These are phyloP conservation scores for Sturmia bella DNA, from an alignment of 2,888 invertebrate species.

Conservation along the genomic window DNA sequence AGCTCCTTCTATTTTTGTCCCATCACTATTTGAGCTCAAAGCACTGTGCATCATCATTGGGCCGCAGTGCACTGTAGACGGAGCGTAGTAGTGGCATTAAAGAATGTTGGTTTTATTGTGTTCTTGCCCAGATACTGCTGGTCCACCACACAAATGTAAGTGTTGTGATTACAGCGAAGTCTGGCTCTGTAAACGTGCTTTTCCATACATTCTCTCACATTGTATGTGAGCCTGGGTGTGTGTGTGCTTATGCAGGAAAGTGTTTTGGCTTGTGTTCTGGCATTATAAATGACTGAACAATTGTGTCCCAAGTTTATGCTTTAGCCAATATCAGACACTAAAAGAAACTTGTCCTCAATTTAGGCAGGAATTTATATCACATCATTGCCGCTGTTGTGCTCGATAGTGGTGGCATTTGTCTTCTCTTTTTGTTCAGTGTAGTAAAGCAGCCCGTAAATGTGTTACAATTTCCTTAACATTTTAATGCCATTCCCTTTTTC, in stretches of 20 bases:
- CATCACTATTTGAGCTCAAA: too few relatives aligned
- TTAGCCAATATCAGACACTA: constrained; percentile 27
- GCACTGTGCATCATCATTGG: too few relatives aligned
- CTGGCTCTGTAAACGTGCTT: constrained; percentile 15
- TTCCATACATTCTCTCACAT: not conserved
- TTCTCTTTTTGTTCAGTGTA: not conserved
- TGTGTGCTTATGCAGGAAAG: constrained; percentile 22
- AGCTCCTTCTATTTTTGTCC: too few relatives aligned
- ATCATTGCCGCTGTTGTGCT: not conserved
- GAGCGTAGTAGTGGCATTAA: constrained; percentile 29
- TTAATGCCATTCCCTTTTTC: not conserved
- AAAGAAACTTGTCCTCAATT: not conserved
- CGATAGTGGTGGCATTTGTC: not conserved
- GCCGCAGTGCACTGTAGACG: too few relatives aligned
- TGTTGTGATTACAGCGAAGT: constrained; percentile 64
- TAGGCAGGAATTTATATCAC: too few relatives aligned
- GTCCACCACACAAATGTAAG: constrained; percentile 68
- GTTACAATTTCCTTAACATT: not conserved
- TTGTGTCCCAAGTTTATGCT: constrained; percentile 42
- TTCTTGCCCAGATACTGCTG: constrained; percentile 54
- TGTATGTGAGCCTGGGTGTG: not conserved
- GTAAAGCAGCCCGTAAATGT: not conserved
- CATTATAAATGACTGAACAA: constrained; percentile 53
- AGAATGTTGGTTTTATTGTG: constrained; percentile 58
- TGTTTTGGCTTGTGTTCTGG: constrained; percentile 41